Evolutionary conservation across 2,888 invertebrate genomes (phyloP).

Genomic region (Plebejus melissa): DNA sequence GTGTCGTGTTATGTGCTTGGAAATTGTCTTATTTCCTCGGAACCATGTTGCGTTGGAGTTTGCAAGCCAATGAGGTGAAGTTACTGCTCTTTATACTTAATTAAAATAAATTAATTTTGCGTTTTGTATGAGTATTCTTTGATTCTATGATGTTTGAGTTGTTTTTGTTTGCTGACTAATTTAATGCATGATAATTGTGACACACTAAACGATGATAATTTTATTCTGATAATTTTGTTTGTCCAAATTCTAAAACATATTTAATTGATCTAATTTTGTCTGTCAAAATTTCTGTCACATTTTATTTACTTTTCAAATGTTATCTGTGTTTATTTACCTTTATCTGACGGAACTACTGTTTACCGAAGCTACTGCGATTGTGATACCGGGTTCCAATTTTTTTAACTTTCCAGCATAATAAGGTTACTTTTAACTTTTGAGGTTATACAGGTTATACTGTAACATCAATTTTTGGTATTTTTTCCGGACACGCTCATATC

Average conservation of each 20-base stretch:
- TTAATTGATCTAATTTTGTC: conserved; percentile 14
- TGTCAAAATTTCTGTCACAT: conserved; percentile 5
- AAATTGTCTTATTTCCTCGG: conserved; percentile 31
- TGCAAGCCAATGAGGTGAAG: conserved; percentile 54
- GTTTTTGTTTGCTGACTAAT: conserved; percentile 20
- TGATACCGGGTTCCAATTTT: not conserved
- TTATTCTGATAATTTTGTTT: conserved; percentile 3
- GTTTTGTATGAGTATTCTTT: not conserved
- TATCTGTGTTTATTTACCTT: conserved; percentile 31
- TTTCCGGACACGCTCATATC: not conserved
- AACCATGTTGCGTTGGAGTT: conserved; percentile 57
- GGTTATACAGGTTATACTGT: too few species aligned
- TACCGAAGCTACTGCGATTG: not conserved
- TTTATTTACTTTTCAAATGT: conserved; percentile 18
- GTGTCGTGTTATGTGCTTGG: conserved; percentile 43
- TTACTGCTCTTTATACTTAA: not conserved
- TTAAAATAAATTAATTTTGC: too few species aligned
- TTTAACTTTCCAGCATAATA: not conserved
- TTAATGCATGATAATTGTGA: conserved; percentile 1
- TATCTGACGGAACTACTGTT: conserved; percentile 7
- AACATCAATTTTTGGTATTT: not conserved
- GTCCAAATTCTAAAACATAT: not conserved
- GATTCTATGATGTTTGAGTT: not conserved
- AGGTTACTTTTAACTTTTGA: too few species aligned
- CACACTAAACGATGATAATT: not conserved